These are phyloP conservation scores for Crenichthys baileyi DNA, from an alignment of 2,797 vertebrate genomes.

Conservation along the genomic window DNA sequence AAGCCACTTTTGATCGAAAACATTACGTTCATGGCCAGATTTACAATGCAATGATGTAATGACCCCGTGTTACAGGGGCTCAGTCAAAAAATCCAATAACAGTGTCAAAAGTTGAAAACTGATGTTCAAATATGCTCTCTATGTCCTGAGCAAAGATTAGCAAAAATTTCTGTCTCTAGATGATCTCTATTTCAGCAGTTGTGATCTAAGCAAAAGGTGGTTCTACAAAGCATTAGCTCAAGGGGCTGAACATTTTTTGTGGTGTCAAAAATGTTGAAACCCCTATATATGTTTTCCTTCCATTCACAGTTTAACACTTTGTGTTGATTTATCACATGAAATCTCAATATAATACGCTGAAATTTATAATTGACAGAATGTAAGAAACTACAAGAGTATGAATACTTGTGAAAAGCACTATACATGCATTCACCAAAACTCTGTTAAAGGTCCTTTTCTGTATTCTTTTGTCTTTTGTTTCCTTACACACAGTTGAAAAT, in stretches of 20 bases:
- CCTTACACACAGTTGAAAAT: slow-evolving; percentile 35
- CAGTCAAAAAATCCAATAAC: too few relatives aligned
- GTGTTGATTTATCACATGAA: not conserved
- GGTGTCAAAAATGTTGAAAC: not conserved
- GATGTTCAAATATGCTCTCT: too few relatives aligned
- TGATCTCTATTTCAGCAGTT: too few relatives aligned
- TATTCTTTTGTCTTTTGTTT: slow-evolving; percentile 10
- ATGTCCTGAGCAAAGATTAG: too few relatives aligned
- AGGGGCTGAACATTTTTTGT: not conserved
- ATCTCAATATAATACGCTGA: not conserved
- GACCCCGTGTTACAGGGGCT: too few relatives aligned
- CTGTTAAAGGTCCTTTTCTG: slow-evolving; percentile 12
- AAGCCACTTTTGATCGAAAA: too few relatives aligned
- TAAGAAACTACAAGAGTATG: not conserved
- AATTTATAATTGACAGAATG: not conserved
- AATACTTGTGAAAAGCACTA: not conserved
- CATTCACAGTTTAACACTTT: not conserved
- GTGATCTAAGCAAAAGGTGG: too few relatives aligned
- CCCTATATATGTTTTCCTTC: not conserved
- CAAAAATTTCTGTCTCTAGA: too few relatives aligned
- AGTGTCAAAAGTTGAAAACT: too few relatives aligned
- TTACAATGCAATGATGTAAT: too few relatives aligned
- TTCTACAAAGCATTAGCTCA: too few relatives aligned
- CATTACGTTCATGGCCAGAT: too few relatives aligned
- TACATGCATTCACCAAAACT: slow-evolving; percentile 9